Percentiles rank a stretch among this genome's conserved stretches.
These are phyloP conservation scores for Buathra laborator DNA, from an alignment of 2,888 invertebrate species.

Conservation along the genomic window DNA sequence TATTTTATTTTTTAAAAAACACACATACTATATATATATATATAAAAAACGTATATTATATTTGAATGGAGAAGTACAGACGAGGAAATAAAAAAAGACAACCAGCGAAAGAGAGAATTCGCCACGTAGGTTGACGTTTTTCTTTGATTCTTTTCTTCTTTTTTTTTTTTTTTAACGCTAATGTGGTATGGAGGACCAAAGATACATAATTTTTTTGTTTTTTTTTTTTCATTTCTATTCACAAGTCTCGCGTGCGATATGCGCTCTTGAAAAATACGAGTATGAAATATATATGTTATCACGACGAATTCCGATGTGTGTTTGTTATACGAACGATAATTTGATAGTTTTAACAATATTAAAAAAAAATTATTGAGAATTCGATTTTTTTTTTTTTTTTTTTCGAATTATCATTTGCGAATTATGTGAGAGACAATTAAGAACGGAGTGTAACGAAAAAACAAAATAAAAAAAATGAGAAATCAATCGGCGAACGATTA, in stretches of 20 bases:
- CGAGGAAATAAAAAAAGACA: conserved; percentile 64
- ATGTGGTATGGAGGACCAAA: conserved; percentile 75
- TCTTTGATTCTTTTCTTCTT: conserved; percentile 26
- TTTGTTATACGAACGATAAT: conserved; percentile 43
- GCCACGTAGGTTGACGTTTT: conserved; percentile 37
- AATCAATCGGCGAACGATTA: not conserved
- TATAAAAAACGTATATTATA: not conserved
- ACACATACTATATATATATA: conserved; percentile 36
- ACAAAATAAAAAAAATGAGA: conserved; percentile 20
- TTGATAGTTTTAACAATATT: not conserved
- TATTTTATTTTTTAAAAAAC: conserved; percentile 49
- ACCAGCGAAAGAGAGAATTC: conserved; percentile 44
- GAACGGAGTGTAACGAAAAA: conserved; percentile 42
- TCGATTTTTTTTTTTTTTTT: conserved; percentile 1
- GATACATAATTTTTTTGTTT: conserved; percentile 61
- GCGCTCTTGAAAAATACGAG: conserved; percentile 38
- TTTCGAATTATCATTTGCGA: conserved; percentile 9
- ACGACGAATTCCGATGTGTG: conserved; percentile 35
- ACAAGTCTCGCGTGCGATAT: conserved; percentile 50
- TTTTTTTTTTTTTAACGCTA: conserved; percentile 65
- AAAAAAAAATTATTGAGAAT: not conserved
- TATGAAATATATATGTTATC: conserved; percentile 41
- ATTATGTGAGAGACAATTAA: conserved; percentile 20
- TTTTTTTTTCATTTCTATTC: conserved; percentile 62
- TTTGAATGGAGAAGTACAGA: conserved; percentile 34